phyloP scores from a whole-genome alignment of 2,797 vertebrate genomes.

The Danio kyathit region DNA sequence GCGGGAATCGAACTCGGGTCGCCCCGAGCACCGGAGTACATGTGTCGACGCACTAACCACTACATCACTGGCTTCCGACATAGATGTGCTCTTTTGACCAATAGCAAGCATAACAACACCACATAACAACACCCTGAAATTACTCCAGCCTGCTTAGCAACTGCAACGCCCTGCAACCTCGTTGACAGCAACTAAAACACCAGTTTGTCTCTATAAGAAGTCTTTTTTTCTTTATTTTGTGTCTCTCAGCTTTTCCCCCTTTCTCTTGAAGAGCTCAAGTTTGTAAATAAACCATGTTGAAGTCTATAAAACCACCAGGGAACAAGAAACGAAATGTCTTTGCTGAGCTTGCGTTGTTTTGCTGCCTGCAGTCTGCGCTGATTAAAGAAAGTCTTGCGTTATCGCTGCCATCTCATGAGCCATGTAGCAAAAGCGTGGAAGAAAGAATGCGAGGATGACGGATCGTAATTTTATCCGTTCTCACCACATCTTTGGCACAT shows the following conservation, averaged over 20 bases:
- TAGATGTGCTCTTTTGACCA: not conserved
- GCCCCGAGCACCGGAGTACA: no score
- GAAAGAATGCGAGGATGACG: not conserved
- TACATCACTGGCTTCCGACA: no score
- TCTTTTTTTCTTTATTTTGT: not conserved
- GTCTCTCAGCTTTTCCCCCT: no score
- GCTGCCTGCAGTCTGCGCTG: not conserved
- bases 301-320: not conserved
- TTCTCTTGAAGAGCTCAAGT: not conserved
- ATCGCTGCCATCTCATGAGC: not conserved
- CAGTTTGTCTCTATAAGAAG: not conserved
- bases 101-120: not conserved
- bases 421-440: not conserved
- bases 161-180: not conserved
- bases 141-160: not conserved
- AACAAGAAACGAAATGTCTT: not conserved
- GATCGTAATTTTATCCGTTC: conserved; percentile 37
- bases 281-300: conserved; percentile 6
- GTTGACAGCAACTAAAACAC: not conserved
- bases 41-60: no score
- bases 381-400: not conserved
- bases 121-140: not conserved
- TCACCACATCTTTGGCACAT: conserved; percentile 58
- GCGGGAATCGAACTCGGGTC: no score
- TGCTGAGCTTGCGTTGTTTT: not conserved